Evolutionary conservation across 2,113 vertebrate genomes (phyloP), one percentile per base, ranked within the genome.

Genomic region (Epinephelus lanceolatus): DNA sequence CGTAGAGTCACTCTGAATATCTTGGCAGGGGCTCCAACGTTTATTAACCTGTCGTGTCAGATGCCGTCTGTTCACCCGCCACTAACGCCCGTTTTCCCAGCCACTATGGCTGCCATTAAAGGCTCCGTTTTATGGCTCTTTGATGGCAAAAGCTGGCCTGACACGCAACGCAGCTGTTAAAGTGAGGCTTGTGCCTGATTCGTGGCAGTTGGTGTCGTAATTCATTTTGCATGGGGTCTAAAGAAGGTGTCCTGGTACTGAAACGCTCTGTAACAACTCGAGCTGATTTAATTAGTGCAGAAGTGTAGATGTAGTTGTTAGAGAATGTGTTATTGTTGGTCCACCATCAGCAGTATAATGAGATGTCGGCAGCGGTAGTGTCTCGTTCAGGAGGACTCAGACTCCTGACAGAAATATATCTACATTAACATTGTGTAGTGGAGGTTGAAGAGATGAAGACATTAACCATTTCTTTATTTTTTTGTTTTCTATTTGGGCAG

Each of bases 41-140:
- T 90, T 86, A 90, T 91, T 89, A 91, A 89, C 84, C 89, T 82
- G 81, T 71, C 9, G 76, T 92, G 93, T 90, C 91, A 94, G 83
- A 80, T 65, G 76, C 86, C 83, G 80, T 89, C 90, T 92, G 92
- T 90, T 92, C 74, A 19, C 81, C 79, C 72, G 69, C 81, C 67
- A 69, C 76, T 89, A 86, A 80, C 78, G 78, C 75, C 66, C 78
- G 30, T 70, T 90, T 87, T 55, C 68, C 56, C 68, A 52, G 87
- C 83, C 77, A 56, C 83, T 55, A 1, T 7, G 40, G 75, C 71
- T 63, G 86, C 83, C 66, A 63, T 91, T 87, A 93, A 82, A 87
- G 70, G 49, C 68, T 81, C 23, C 3, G 30, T 68, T 92, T 91
- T 88, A 91, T 85, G 90, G 71, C 71, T 76, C 67, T 89, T 83